Conservation (phyloP, 2,113 vertebrate species). For the Daubentonia madagascariensis region DNA sequence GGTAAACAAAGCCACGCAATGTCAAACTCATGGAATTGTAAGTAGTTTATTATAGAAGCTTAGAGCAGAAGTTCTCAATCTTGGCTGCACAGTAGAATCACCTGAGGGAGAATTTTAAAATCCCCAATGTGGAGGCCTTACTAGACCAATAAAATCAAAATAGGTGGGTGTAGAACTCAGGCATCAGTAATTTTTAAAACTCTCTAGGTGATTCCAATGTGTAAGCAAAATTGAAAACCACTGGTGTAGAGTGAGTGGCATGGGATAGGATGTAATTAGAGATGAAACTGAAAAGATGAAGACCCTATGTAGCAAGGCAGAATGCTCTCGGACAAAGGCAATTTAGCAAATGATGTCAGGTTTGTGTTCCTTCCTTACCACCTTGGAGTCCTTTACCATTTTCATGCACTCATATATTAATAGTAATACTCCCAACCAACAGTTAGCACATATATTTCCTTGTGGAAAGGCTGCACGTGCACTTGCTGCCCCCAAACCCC, state of each 20-base stretch:
- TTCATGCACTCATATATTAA: background rate
- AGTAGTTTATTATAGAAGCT: background rate
- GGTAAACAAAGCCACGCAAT: background rate
- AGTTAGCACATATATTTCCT: background rate
- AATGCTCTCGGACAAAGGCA: background rate
- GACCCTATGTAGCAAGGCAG: background rate
- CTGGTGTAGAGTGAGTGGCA: background rate
- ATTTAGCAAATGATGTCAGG: background rate
- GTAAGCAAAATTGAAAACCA: background rate
- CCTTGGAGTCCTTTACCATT: background rate
- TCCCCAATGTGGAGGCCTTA: background rate
- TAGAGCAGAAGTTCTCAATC: background rate
- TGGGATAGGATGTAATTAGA: background rate
- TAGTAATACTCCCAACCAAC: background rate
- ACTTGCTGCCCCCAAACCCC: background rate
- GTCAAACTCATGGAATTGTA: background rate
- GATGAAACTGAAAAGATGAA: background rate
- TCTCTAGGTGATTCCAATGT: background rate
- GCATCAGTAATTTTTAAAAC: background rate
- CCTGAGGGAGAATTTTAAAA: background rate
- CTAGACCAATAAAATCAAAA: background rate
- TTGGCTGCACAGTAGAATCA: background rate
- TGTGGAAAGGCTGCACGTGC: background rate
- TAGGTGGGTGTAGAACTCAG: background rate
- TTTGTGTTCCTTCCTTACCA: background rate